Evolutionary conservation across 2,888 invertebrate genomes (phyloP), one percentile per base, ranked within the genome.

Genomic region (Prosapia bicincta): DNA sequence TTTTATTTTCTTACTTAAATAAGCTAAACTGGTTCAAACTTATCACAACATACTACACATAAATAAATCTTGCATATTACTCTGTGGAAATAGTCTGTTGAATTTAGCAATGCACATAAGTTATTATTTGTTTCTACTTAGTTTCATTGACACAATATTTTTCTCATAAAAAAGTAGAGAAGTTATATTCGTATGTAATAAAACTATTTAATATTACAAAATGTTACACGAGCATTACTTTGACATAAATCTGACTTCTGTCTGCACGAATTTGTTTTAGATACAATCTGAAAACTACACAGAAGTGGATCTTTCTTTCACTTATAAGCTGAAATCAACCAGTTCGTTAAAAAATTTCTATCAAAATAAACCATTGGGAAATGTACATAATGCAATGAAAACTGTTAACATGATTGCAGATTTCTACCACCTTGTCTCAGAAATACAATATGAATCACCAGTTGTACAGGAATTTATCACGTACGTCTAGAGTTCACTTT

Each of bases 391-490:
- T 38, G 38, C 38, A 2, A 38, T 38, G 38, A 15, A 9, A 2
- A 38, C 38, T 38, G 13, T 38, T 13, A 38, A 38, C 13, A 38
- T 38, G 38, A 38, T 38, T 13, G 38, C 38, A 13, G 38, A 38
- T 15, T 38, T 38, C 38, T 38, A 38, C 38, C 38, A 38, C 15
- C 38, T 26, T 3, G 32, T 67, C 9, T 32, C 43, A 6, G 74
- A 66, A n/a, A 15, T 24, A 24, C 68, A 68, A 20, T 67, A 67
- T n/a, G 65, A 38, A 1, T 70, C 66, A 23, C 65, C 38, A 24
- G 43, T 38, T 23, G 54, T 74, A 15, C 74, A 74, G 69, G 38
- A 74, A 25, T 28, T 74, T 24, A 54, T 70, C 65, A 74, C 30
- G 74, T 74, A 69, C 69, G 43, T 65, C n/a, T 24, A n/a, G n/a